phyloP scores from a whole-genome alignment of 2,888 invertebrate genomes.

The Caenorhabditis virilis region DNA sequence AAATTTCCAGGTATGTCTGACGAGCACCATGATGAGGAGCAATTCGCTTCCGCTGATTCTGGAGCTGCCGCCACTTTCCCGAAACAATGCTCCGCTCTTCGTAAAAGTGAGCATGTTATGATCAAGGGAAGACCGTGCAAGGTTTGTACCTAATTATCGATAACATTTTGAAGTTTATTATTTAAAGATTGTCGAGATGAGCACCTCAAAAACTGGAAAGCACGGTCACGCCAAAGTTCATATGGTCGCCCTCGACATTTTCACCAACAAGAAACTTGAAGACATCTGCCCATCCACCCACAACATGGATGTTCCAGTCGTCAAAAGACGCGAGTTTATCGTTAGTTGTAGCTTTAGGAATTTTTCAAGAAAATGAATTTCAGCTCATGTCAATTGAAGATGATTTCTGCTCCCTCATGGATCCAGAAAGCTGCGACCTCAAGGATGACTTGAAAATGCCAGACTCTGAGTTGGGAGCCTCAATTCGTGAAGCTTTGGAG shows the following conservation, averaged over 20 bases:
- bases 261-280: slow-evolving; percentile 89
- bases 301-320: slow-evolving; percentile 99
- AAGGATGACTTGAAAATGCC: slow-evolving; percentile 86
- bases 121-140: slow-evolving; percentile 96
- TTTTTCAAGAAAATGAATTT: neutral
- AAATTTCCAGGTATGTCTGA: slow-evolving; percentile 53
- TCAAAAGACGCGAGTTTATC: slow-evolving; percentile 94
- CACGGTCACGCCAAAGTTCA: slow-evolving; percentile 99
- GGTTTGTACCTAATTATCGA: slow-evolving; percentile 59
- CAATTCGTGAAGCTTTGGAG: slow-evolving; percentile 80
- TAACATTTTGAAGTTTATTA: neutral
- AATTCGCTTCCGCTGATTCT: slow-evolving; percentile 68
- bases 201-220: slow-evolving; percentile 99
- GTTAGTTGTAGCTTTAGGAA: no score
- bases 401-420: slow-evolving; percentile 90
- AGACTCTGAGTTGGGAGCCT: slow-evolving; percentile 86
- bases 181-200: slow-evolving; percentile 93
- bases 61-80: slow-evolving; percentile 93
- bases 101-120: slow-evolving; percentile 98
- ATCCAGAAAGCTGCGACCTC: slow-evolving; percentile 79
- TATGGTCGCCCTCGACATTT: slow-evolving; percentile 91
- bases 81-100: slow-evolving; percentile 97
- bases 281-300: slow-evolving; percentile 99
- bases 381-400: slow-evolving; percentile 82
- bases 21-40: slow-evolving; percentile 60